Evolutionary conservation across 30 jellyfish, hydroid and myxozoan species (phyloP).

Genomic region (Pseudorhiza aurosa): DNA sequence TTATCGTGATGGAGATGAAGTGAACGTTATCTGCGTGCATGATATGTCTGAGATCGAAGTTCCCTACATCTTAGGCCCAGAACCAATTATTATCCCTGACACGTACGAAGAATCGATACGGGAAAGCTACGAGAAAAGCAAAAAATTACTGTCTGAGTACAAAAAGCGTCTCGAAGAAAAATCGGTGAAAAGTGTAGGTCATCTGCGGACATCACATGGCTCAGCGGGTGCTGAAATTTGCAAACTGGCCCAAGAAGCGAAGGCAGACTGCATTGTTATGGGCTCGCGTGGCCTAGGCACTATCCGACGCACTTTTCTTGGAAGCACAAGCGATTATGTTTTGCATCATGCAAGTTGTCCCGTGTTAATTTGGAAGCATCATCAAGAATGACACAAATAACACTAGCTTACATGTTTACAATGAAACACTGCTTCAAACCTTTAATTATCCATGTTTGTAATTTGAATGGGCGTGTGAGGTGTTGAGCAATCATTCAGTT

Average conservation of each 20-base stretch:
- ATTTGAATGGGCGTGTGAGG: too few species aligned
- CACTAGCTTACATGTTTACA: neutral
- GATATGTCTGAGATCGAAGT: slow-evolving; percentile 77
- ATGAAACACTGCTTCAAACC: too few species aligned
- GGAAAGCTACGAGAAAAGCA: slow-evolving; percentile 71
- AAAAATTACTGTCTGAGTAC: slow-evolving; percentile 61
- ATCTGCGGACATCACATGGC: slow-evolving; percentile 71
- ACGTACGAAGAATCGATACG: slow-evolving; percentile 64
- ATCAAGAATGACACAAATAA: slow-evolving; percentile 7
- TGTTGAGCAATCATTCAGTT: too few species aligned
- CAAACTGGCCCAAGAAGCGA: slow-evolving; percentile 64
- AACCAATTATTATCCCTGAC: slow-evolving; percentile 66
- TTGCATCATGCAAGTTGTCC: slow-evolving; percentile 87
- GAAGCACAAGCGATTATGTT: slow-evolving; percentile 94
- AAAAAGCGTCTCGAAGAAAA: slow-evolving; percentile 62
- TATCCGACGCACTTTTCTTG: slow-evolving; percentile 78
- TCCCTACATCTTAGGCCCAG: slow-evolving; percentile 81
- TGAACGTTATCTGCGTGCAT: slow-evolving; percentile 63
- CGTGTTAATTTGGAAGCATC: slow-evolving; percentile 71
- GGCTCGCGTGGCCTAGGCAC: slow-evolving; percentile 95
- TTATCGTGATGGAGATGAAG: slow-evolving; percentile 73
- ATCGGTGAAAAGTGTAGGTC: slow-evolving; percentile 65
- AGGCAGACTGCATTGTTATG: slow-evolving; percentile 73
- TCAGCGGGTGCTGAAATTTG: slow-evolving; percentile 83
- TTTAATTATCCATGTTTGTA: too few species aligned